Evolutionary conservation across 2,113 vertebrate species (phyloP).

Genomic region (Proterorhinus semilunaris): DNA sequence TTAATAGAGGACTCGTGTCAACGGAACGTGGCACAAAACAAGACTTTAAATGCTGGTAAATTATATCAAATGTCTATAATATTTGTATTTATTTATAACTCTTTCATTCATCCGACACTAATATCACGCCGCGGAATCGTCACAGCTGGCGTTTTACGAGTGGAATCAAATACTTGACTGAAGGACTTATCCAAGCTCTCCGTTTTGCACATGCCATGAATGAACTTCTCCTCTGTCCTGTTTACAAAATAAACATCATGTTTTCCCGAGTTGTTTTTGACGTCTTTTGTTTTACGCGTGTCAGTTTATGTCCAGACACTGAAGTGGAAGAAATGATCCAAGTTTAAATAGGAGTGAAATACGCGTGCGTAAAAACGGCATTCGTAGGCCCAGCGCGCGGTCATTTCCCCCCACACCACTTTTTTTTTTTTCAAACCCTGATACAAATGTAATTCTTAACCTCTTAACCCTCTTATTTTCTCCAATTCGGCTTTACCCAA

Average conservation of each 20-base stretch:
- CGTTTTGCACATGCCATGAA: conserved; percentile 58
- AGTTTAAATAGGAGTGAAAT: neutral
- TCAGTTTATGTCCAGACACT: neutral
- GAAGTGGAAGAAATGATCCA: neutral
- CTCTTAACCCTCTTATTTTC: too few relatives aligned
- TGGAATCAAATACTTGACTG: neutral
- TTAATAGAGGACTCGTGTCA: neutral
- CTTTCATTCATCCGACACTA: neutral
- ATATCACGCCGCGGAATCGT: neutral
- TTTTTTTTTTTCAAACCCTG: too few relatives aligned
- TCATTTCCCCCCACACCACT: too few relatives aligned
- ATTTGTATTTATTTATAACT: conserved; percentile 9
- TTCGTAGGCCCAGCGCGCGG: too few relatives aligned
- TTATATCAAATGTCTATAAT: conserved; percentile 1
- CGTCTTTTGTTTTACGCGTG: neutral
- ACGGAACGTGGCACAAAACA: neutral
- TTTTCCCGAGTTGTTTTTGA: conserved; percentile 7
- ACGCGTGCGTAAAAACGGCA: neutral
- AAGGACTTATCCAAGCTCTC: conserved; percentile 3
- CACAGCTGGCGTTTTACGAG: neutral
- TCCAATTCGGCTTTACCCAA: too few relatives aligned
- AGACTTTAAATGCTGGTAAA: conserved; percentile 1
- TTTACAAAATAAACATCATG: conserved; percentile 31
- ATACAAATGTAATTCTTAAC: too few relatives aligned
- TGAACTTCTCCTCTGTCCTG: conserved; percentile 12